A percentile compares a stretch with the other conserved stretches of the same genome.
Evolutionary conservation across 2,797 vertebrate genomes (phyloP).

Genomic region (Schizopygopsis pylzovi): DNA sequence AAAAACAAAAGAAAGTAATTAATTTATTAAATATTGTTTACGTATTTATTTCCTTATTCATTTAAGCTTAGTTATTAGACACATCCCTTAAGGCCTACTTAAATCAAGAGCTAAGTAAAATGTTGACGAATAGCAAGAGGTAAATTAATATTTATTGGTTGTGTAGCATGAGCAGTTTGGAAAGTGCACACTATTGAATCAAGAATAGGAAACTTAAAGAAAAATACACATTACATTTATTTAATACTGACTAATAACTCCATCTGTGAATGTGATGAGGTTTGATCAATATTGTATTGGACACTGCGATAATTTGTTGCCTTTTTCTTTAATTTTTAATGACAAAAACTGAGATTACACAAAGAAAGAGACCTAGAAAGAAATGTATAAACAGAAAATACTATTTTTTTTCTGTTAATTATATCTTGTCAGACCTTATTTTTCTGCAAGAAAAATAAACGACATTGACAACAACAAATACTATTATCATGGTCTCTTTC

Average conservation of each 20-base stretch:
- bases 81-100: not conserved
- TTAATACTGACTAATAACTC: slow-evolving; percentile 46
- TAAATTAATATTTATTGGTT: not conserved
- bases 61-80: not conserved
- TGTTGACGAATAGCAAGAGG: not conserved
- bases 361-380: slow-evolving; percentile 20
- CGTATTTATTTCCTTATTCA: not conserved
- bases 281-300: slow-evolving; percentile 77
- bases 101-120: not conserved
- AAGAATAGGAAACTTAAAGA: not conserved
- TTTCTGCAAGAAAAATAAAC: slow-evolving; percentile 12
- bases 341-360: slow-evolving; percentile 20
- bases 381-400: slow-evolving; percentile 12
- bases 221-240: slow-evolving; percentile 19
- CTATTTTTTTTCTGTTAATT: slow-evolving; percentile 10
- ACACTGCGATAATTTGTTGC: slow-evolving; percentile 70
- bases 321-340: slow-evolving; percentile 66
- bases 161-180: not conserved
- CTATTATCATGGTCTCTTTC: slow-evolving; percentile 5
- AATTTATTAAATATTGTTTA: not conserved
- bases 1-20: not conserved
- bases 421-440: not conserved
- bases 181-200: not conserved
- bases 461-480: not conserved
- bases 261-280: slow-evolving; percentile 70